Evolutionary conservation across 2,797 vertebrate species (phyloP).

Genomic region (Psittacula derbiana): DNA sequence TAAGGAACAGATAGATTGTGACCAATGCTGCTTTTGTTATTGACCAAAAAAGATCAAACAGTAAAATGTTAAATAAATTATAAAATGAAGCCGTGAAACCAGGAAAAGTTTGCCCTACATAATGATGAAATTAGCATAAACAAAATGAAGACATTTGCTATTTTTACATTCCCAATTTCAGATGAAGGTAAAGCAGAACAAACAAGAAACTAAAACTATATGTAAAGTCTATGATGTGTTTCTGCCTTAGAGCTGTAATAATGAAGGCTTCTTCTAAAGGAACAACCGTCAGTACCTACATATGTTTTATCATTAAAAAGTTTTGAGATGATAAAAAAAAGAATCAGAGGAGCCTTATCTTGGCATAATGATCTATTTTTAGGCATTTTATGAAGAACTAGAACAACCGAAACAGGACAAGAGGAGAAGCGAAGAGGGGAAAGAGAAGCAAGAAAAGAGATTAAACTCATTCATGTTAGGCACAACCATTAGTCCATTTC

Average conservation of each 20-base stretch:
- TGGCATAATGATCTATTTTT: neutral
- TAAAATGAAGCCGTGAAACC: neutral
- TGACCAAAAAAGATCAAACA: neutral
- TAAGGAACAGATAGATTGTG: neutral
- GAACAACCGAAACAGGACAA: neutral
- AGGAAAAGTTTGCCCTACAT: neutral
- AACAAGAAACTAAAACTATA: neutral
- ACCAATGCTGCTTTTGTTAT: neutral
- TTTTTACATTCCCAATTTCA: constrained; percentile 4
- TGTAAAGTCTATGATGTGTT: neutral
- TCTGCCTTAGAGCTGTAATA: neutral
- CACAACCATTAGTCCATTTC: neutral
- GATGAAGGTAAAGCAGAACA: neutral
- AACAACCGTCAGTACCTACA: neutral
- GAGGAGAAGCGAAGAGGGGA: neutral
- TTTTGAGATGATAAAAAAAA: neutral
- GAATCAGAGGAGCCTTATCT: neutral
- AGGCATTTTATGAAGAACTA: neutral
- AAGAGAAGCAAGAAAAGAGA: neutral
- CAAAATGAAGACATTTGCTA: neutral
- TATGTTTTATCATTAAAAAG: neutral
- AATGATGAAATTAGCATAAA: neutral
- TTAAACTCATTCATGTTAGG: neutral
- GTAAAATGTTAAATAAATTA: neutral
- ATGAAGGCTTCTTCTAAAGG: neutral